A percentile compares a stretch with the other conserved stretches of the same genome.
phyloP scores from a whole-genome alignment of 2,888 invertebrate species.

The Eupithecia centaureata region DNA sequence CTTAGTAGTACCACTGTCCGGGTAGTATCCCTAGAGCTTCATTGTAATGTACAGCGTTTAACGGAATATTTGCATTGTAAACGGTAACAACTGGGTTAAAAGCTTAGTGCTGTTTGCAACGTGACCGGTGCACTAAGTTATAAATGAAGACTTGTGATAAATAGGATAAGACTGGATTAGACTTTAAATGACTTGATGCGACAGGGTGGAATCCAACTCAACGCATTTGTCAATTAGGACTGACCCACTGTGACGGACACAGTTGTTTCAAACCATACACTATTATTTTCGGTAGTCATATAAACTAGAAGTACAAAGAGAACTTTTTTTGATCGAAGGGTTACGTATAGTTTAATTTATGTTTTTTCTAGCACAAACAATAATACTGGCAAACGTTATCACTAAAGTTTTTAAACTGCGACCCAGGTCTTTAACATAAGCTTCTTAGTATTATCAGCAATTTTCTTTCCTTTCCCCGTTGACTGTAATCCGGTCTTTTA shows the following conservation, averaged over 20 bases:
- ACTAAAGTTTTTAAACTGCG: neutral
- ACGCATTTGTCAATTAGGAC: neutral
- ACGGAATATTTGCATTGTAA: constrained; percentile 65
- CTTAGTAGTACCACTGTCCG: constrained; percentile 49
- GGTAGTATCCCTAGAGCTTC: constrained; percentile 50
- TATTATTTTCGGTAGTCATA: no score
- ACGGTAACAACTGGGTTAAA: constrained; percentile 68
- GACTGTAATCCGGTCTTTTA: constrained; percentile 64
- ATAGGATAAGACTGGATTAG: constrained; percentile 35
- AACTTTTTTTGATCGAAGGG: neutral
- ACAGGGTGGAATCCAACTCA: constrained; percentile 11
- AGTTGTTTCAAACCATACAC: no score
- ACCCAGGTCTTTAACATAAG: constrained; percentile 24
- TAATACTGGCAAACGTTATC: neutral
- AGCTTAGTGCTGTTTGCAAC: constrained; percentile 66
- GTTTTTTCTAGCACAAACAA: no score
- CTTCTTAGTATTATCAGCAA: constrained; percentile 36
- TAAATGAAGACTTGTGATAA: constrained; percentile 44
- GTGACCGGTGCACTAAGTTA: constrained; percentile 39
- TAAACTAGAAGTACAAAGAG: no score
- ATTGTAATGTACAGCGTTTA: constrained; percentile 56
- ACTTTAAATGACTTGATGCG: constrained; percentile 14
- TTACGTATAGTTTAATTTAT: no score
- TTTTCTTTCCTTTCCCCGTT: constrained; percentile 41
- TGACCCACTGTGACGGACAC: neutral